Percentiles rank a stretch among this genome's conserved stretches.
Evolutionary conservation across 2,113 vertebrate species (phyloP).

Genomic region (Equus przewalskii): DNA sequence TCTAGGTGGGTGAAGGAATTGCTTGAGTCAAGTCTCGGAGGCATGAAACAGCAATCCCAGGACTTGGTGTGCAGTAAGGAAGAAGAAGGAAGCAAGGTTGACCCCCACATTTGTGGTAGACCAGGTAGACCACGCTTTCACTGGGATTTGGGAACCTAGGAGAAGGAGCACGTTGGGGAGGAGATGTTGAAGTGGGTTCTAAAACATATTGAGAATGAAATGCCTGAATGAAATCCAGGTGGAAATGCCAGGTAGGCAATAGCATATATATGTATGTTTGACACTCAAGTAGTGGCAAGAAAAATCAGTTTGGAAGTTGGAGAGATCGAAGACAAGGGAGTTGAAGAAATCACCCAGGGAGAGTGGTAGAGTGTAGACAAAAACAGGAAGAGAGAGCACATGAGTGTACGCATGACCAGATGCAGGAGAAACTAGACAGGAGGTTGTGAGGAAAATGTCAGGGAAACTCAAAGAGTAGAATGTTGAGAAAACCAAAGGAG

Average conservation of each 20-base stretch:
- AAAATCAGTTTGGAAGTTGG: neutral
- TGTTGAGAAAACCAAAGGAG: neutral
- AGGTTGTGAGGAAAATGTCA: neutral
- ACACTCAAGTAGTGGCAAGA: neutral
- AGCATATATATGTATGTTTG: neutral
- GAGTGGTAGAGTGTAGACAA: neutral
- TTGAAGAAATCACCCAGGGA: neutral
- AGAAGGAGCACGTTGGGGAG: constrained; percentile 20
- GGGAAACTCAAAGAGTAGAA: neutral
- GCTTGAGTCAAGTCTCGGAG: neutral
- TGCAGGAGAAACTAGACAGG: neutral
- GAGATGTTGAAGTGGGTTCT: constrained; percentile 32
- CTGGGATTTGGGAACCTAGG: neutral
- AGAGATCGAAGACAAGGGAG: neutral
- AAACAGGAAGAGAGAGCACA: neutral
- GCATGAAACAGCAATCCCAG: neutral
- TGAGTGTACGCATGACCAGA: neutral
- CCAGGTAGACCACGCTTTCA: neutral
- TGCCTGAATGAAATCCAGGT: neutral
- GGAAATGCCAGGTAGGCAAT: neutral
- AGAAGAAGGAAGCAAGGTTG: neutral
- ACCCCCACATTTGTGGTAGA: constrained; percentile 3
- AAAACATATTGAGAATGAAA: constrained; percentile 26
- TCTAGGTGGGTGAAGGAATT: constrained; percentile 31
- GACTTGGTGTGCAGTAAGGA: neutral